Base-by-base conservation (phyloP, 2,888 invertebrate genomes). In the Pyrrhosoma nymphula region DNA sequence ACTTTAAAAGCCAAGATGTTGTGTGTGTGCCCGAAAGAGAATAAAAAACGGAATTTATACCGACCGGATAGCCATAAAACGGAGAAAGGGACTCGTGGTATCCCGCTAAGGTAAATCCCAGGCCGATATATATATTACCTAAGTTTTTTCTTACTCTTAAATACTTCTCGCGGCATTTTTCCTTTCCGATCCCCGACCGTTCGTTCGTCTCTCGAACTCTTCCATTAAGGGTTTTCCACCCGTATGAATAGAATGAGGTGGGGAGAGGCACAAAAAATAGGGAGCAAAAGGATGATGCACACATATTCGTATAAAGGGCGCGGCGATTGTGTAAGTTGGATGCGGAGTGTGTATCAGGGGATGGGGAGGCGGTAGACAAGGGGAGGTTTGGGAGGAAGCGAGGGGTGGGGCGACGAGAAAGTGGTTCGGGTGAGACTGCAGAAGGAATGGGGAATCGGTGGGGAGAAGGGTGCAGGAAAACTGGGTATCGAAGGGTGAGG, bases 321-420 rank as follows among this genome's bases (percentile, higher is more conserved):
- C 23, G 82, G 82, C 35, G 82, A 82, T 82, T 82, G 93, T 93
- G 47, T 93, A n/a, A 47, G 93, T 26, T 75, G 69, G 93, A 69
- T 93, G 47, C 63, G 69, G 93, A 60, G 93, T 39, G 56, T 47
- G 47, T 47, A 8, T 47, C 8, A 47, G 47, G 47, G 47, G 47
- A 47, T 47, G 47, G 39, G 88, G 88, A 6, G 91, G 55, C n/a
- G 35, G 63, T 39, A 60, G 91, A 16, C 30, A 8, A 30, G 60
- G 63, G 39, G 30, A 90, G 63, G 26, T 2, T 63, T 82, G 35
- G 20, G 20, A 82, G 16, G 82, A 82, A 35, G 35, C 14, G 82
- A 35, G 12, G 18, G 39, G 60, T 60, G 91, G 23, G 63, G n/a
- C 26, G 91, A 35, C n/a, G 35, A 23, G 30, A 26, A 16, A 60